A percentile compares a stretch with the other conserved stretches of the same genome.
Evolutionary conservation across 2,113 vertebrate genomes (phyloP).

Genomic region (Vulpes lagopus): DNA sequence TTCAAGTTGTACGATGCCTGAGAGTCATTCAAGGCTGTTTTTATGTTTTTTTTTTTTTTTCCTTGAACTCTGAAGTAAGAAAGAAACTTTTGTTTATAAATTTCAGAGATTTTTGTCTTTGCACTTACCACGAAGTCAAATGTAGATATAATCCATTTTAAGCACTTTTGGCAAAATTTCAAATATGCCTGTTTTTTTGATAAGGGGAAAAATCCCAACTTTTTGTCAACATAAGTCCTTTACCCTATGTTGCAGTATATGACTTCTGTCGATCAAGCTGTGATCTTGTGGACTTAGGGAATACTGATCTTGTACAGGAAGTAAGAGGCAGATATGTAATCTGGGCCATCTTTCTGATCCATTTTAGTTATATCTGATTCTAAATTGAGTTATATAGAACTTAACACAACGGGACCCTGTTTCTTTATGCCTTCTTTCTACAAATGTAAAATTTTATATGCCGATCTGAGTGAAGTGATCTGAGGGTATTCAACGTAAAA

Average conservation of each 20-base stretch:
- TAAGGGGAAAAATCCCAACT: not conserved
- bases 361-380: not conserved
- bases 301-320: not conserved
- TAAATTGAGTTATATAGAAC: not conserved
- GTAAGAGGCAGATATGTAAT: not conserved
- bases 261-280: not conserved
- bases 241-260: not conserved
- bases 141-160: slow-evolving; percentile 37
- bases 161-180: slow-evolving; percentile 47
- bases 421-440: not conserved
- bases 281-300: not conserved
- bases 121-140: slow-evolving; percentile 37
- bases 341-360: not conserved
- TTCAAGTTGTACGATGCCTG: slow-evolving; percentile 31
- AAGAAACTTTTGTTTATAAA: slow-evolving; percentile 60
- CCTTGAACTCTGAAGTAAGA: slow-evolving; percentile 50
- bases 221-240: not conserved
- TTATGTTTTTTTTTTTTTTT: not conserved
- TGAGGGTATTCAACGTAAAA: not conserved
- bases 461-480: not conserved
- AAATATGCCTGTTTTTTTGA: slow-evolving; percentile 49
- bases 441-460: not conserved
- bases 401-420: not conserved
- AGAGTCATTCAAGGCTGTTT: slow-evolving; percentile 13
- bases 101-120: slow-evolving; percentile 58